Conservation (phyloP, 2,888 invertebrate species). For the Dinocampus coccinellae region DNA sequence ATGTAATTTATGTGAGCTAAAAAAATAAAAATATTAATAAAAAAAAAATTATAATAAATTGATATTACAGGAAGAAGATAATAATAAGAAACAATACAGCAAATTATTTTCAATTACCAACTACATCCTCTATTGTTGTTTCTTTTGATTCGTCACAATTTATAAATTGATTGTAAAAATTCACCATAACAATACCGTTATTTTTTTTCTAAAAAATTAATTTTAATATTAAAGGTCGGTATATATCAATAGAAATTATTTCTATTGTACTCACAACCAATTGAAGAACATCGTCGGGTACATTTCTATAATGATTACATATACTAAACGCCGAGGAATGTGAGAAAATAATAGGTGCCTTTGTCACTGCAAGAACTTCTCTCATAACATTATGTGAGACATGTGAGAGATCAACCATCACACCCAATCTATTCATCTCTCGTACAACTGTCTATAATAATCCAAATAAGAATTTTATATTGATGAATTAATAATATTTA, state of each 20-base stretch:
- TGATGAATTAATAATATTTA: background rate
- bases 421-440: constrained; percentile 78
- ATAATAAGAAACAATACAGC: background rate
- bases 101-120: constrained; percentile 71
- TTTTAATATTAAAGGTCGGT: background rate
- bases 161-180: constrained; percentile 79
- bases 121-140: constrained; percentile 77
- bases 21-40: constrained; percentile 45
- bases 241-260: constrained; percentile 14
- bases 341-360: constrained; percentile 75
- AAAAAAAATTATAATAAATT: background rate
- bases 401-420: constrained; percentile 75
- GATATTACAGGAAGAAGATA: background rate
- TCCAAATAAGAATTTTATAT: background rate
- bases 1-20: constrained; percentile 72
- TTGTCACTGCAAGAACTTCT: constrained; percentile 70
- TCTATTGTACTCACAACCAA: constrained; percentile 67
- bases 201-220: constrained; percentile 73
- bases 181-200: constrained; percentile 82
- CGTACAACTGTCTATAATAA: constrained; percentile 70
- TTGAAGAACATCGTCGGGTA: constrained; percentile 73
- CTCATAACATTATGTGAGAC: constrained; percentile 74
- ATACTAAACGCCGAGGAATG: constrained; percentile 74
- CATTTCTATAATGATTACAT: constrained; percentile 73
- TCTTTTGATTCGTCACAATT: constrained; percentile 64